Base-by-base conservation (phyloP, 1,140 invertebrate genomes). In the Cotesia chilonis region DNA sequence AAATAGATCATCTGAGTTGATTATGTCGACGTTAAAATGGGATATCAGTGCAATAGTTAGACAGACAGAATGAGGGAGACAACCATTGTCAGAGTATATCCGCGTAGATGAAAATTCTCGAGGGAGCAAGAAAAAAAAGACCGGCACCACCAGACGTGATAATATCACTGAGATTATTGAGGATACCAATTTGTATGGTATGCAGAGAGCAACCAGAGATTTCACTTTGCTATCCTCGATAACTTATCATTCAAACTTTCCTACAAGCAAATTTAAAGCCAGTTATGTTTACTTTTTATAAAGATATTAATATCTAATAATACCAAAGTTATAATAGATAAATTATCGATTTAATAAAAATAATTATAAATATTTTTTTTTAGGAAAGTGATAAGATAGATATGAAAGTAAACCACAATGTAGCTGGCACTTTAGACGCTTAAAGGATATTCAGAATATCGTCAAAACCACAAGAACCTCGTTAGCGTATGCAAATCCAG, bases 401-500 rank as follows among this genome's bases (percentile, higher is more conserved):
- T 4, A n/a, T 37, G 37, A 4, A 14, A 38, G 35, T 52, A 51
- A 6, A 38, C 7, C 54, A 57, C 66, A 59, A 69, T 69, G 70
- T 67, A 57, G 17, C 5, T 9, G 63, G 71, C 74, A 71, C 71
- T 77, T 75, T 78, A 79, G 78, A 79, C 74, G 76, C 67, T 68
- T 64, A 67, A 12, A 71, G 52, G 71, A 77, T 77, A 82, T 84
- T 80, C 78, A 77, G 71, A 83, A 83, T 89, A 90, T 90, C 66
- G 85, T 83, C 75, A 88, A 85, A 75, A 91, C 88, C 80, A 83
- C 88, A 59, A 88, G 88, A 75, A 88, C 85, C 76, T 91, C 83
- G 83, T 85, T 85, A 85, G 81, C 80, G 83, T 84, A 85, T 85
- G 84, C 83, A 85, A 85, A 85, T 85, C 79, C 75, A 70, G 61